A percentile compares a stretch with the other conserved stretches of the same genome.
These are phyloP conservation scores for Beris morrisii DNA, from an alignment of 2,888 invertebrate genomes.

Conservation along the genomic window DNA sequence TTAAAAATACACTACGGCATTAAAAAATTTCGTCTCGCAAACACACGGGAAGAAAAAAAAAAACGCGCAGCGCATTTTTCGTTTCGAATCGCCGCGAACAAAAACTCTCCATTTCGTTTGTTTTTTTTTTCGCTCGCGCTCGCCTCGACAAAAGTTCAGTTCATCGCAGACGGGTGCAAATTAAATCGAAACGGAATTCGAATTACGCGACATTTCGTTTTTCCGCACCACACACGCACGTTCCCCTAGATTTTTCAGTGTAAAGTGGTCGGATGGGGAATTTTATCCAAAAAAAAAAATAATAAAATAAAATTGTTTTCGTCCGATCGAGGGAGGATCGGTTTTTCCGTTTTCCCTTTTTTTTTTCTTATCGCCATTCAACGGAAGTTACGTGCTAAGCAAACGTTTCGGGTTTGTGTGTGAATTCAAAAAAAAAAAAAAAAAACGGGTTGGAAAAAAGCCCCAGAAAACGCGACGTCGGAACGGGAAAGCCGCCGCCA, in stretches of 20 bases:
- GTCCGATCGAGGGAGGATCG: no score
- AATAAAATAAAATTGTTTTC: no score
- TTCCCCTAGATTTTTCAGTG: no score
- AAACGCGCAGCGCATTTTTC: slow-evolving; percentile 26
- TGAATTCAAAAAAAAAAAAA: no score
- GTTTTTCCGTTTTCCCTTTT: no score
- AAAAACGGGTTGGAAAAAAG: not conserved
- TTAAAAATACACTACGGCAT: slow-evolving; percentile 9
- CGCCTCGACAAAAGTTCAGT: not conserved
- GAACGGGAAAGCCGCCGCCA: slow-evolving; percentile 26
- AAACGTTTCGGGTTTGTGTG: no score
- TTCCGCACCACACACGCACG: no score
- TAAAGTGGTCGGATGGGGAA: no score
- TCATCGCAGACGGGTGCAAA: not conserved
- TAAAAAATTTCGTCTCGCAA: slow-evolving; percentile 17
- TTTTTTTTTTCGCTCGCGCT: slow-evolving; percentile 18
- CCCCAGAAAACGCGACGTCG: slow-evolving; percentile 5
- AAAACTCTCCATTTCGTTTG: slow-evolving; percentile 26
- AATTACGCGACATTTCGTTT: no score
- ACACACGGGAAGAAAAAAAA: not conserved
- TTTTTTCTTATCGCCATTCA: no score
- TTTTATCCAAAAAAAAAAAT: no score
- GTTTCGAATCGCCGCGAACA: slow-evolving; percentile 15
- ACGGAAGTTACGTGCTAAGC: no score
- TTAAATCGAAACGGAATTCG: not conserved